These are phyloP conservation scores for Agrotis segetum DNA, from an alignment of 2,888 invertebrate genomes.

Conservation along the genomic window DNA sequence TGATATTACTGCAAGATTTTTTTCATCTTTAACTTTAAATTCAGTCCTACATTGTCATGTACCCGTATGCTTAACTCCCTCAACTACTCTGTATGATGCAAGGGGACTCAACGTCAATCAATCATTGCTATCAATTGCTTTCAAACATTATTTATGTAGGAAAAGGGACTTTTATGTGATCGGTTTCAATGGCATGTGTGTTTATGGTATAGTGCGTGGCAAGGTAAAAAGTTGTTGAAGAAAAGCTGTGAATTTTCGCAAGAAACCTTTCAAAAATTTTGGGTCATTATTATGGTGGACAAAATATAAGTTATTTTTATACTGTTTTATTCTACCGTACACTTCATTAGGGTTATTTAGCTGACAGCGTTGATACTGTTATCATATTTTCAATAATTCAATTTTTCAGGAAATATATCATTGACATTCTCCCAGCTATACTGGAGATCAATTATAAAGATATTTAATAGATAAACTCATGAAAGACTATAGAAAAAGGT, in stretches of 20 bases:
- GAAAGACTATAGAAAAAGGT: not conserved
- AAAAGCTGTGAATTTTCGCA: not conserved
- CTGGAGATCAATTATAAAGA: too few species aligned
- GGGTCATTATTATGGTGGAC: not conserved
- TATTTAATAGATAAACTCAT: too few species aligned
- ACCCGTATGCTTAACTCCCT: slow-evolving; percentile 40
- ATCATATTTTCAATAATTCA: not conserved
- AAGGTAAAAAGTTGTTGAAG: slow-evolving; percentile 1
- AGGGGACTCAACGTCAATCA: slow-evolving; percentile 74
- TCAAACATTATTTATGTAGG: slow-evolving; percentile 79
- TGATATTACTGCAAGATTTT: not conserved
- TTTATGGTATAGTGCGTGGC: slow-evolving; percentile 13
- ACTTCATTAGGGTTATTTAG: not conserved
- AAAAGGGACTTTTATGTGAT: slow-evolving; percentile 68
- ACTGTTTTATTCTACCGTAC: not conserved
- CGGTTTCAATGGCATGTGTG: slow-evolving; percentile 47
- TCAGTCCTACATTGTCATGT: slow-evolving; percentile 15
- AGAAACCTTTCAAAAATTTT: not conserved
- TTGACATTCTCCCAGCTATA: not conserved
- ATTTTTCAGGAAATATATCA: not conserved
- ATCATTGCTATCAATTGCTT: slow-evolving; percentile 84
- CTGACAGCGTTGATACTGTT: not conserved
- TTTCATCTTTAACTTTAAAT: slow-evolving; percentile 9
- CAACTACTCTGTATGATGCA: slow-evolving; percentile 61
- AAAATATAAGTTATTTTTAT: not conserved